A percentile compares a stretch with the other conserved stretches of the same genome.
Conservation (phyloP, 2,113 vertebrate species). For the Desmodus rotundus region DNA sequence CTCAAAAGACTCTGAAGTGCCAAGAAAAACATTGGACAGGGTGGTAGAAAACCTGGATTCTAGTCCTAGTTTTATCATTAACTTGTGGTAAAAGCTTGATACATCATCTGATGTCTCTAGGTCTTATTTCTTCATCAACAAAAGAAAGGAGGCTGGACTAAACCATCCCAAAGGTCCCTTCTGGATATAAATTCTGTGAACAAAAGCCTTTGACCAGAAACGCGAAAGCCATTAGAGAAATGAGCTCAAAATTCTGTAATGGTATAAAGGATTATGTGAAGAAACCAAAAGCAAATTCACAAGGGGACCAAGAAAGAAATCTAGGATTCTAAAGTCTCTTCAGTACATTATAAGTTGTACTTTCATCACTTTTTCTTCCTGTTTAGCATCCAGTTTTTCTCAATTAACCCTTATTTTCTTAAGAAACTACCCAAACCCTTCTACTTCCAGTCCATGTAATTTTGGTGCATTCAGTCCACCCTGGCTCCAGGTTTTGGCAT, state of each 20-base stretch:
- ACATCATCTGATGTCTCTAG: neutral
- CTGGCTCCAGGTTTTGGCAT: neutral
- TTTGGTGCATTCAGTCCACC: neutral
- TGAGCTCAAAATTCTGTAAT: neutral
- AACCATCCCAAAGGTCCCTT: neutral
- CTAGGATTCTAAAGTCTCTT: neutral
- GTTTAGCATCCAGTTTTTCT: neutral
- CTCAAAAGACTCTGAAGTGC: neutral
- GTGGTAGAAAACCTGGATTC: neutral
- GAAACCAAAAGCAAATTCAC: neutral
- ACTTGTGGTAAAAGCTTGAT: neutral
- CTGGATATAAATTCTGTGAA: neutral
- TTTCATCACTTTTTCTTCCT: neutral
- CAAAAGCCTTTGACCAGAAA: neutral
- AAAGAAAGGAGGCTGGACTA: neutral
- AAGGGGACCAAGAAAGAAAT: neutral
- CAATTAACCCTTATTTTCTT: neutral
- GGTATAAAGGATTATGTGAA: neutral
- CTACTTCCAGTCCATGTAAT: neutral
- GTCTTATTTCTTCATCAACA: neutral
- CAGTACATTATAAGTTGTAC: neutral
- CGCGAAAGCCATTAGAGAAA: slow-evolving; percentile 5
- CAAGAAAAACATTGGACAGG: neutral
- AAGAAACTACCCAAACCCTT: neutral
- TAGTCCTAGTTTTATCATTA: neutral